Base-by-base conservation (phyloP, 1,140 invertebrate species). In the Akabosia matsudoensis region DNA sequence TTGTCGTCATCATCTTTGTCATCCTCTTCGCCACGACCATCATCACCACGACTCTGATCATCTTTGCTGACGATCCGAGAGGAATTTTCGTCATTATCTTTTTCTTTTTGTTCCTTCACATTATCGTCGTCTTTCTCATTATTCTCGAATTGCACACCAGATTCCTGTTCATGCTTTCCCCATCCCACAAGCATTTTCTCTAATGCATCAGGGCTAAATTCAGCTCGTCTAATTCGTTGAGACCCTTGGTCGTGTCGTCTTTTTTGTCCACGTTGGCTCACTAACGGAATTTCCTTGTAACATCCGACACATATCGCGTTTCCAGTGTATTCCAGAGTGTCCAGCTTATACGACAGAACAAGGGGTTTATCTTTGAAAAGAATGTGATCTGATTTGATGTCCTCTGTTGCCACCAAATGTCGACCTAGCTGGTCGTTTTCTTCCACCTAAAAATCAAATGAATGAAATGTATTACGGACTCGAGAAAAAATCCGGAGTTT, bases 301-400 rank as follows among this genome's bases (percentile, higher is more conserved):
- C 83, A 84, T 4, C 82, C 82, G 4, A 84, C 73, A 73, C 83
- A 84, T 28, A 83, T 30, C 0, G 76, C 70, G 14, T 67, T 33
- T 30, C 30, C 70, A 37, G 74, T 74, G 1, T 33, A 33, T 51
- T 74, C 70, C 18, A 74, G 37, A 3, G 52, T 45, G 14, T 74
- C 54, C 31, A 76, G 28, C 54, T 80, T 82, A 0, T 81, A 82
- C 0, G 81, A 82, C 4, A 83, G 33, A n/a, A 82, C 80, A 13
- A 83, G 30, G 1, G 82, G 82, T 33, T 74, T 74, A 67, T 84
- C 83, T 72, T 82, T 80, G 33, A 84, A 77, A 26, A 84, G 78
- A 31, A 84, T 73, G 51, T 81, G 75, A 2, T 82, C 83, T 4
- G 82, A 73, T 51, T 82, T 79, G 26, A 84, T 83, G 61, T 82